Conservation (phyloP, 2,888 invertebrate species). For the Parnassius orleans region DNA sequence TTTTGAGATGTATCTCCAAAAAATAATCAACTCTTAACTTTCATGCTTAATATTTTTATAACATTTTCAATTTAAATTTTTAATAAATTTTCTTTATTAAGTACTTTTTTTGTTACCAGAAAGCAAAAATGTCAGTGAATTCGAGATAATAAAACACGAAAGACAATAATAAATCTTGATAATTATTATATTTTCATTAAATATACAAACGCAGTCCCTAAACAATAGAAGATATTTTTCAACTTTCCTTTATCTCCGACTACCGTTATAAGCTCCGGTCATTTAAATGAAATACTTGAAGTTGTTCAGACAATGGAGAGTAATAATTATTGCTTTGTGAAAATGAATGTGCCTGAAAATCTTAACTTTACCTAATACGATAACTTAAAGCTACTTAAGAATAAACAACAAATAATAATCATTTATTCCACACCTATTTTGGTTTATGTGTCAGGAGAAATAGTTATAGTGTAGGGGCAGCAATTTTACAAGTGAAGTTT, state of each 20-base stretch:
- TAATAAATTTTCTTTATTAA: too few species aligned
- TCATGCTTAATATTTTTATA: too few species aligned
- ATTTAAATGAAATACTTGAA: constrained; percentile 21
- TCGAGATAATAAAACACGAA: too few species aligned
- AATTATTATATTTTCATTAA: neutral
- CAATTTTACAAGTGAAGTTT: too few species aligned
- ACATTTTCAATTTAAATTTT: too few species aligned
- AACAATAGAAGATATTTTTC: constrained; percentile 17
- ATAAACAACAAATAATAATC: neutral
- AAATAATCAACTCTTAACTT: too few species aligned
- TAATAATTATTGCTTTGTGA: constrained; percentile 30
- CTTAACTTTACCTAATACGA: constrained; percentile 15
- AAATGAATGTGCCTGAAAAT: constrained; percentile 31
- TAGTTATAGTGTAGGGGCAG: too few species aligned
- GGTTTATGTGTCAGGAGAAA: too few species aligned
- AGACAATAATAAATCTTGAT: neutral
- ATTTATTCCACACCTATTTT: too few species aligned
- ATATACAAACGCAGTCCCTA: neutral
- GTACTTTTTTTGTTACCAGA: too few species aligned
- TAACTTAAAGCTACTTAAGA: constrained; percentile 4
- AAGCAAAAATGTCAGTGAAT: too few species aligned
- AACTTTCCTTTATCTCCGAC: constrained; percentile 10
- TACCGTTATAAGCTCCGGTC: constrained; percentile 16
- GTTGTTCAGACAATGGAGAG: constrained; percentile 30
- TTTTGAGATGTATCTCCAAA: too few species aligned